phyloP scores from a whole-genome alignment of 2,797 vertebrate species.

The Eulemur rubriventer region DNA sequence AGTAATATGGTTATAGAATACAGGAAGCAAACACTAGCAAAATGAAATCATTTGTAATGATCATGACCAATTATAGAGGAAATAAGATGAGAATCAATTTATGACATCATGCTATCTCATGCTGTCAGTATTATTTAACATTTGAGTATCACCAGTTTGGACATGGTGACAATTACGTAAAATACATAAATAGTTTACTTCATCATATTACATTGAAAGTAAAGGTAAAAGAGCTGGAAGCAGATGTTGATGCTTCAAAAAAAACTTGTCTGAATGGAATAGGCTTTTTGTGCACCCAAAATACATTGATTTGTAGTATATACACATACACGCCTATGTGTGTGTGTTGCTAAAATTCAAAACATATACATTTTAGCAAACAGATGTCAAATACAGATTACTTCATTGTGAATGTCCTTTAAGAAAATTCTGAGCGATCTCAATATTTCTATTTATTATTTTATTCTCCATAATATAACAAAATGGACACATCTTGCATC shows the following conservation, averaged over 20 bases:
- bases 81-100: not conserved
- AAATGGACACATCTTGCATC: not conserved
- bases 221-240: not conserved
- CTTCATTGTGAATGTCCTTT: not conserved
- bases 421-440: not conserved
- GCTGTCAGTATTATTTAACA: not conserved
- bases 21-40: not conserved
- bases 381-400: not conserved
- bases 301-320: not conserved
- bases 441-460: not conserved
- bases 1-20: not conserved
- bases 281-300: not conserved
- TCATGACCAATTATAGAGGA: not conserved
- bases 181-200: not conserved
- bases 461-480: not conserved
- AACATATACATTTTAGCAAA: not conserved
- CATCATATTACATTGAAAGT: not conserved
- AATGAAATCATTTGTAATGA: slow-evolving; percentile 1
- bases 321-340: not conserved
- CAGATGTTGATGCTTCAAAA: not conserved
- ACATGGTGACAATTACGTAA: not conserved
- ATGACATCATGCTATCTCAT: not conserved
- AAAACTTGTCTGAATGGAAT: not conserved
- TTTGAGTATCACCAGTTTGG: not conserved
- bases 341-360: not conserved